Percentiles rank a stretch among this genome's conserved stretches.
Conservation (phyloP, 2,797 vertebrate species). For the Gymnocypris eckloni region DNA sequence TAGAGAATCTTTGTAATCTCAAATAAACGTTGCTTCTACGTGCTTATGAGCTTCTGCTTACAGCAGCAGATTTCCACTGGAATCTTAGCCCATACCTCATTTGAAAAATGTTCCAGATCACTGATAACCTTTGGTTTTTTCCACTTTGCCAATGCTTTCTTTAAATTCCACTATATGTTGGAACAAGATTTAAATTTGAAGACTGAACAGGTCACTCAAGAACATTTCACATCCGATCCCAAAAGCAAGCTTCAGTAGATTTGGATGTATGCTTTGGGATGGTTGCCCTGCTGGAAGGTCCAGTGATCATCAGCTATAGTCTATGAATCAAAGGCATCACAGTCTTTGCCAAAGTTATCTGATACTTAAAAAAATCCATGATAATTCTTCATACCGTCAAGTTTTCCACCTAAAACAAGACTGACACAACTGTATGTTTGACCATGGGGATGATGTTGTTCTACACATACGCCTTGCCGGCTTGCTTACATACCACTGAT, state of each 20-base stretch:
- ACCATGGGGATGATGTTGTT: background rate
- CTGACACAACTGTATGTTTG: background rate
- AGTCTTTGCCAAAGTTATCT: background rate
- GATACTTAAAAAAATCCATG: background rate
- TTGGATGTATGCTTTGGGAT: background rate
- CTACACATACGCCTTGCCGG: background rate
- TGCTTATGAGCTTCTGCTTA: no score
- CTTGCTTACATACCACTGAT: background rate
- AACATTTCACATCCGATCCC: background rate
- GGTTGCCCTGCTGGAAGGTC: background rate
- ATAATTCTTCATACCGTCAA: background rate
- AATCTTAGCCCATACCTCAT: background rate
- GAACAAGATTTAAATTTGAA: background rate
- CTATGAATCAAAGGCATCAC: background rate
- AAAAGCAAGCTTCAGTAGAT: background rate
- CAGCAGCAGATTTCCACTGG: background rate
- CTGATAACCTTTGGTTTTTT: background rate
- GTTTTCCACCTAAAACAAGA: background rate
- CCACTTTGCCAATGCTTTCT: background rate
- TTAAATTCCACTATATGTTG: background rate
- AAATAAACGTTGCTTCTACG: background rate
- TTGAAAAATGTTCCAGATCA: background rate
- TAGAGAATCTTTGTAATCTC: background rate
- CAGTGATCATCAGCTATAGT: background rate
- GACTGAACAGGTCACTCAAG: background rate